Base-by-base conservation (phyloP, 1,140 invertebrate species). In the Chrysomallon squamiferum region DNA sequence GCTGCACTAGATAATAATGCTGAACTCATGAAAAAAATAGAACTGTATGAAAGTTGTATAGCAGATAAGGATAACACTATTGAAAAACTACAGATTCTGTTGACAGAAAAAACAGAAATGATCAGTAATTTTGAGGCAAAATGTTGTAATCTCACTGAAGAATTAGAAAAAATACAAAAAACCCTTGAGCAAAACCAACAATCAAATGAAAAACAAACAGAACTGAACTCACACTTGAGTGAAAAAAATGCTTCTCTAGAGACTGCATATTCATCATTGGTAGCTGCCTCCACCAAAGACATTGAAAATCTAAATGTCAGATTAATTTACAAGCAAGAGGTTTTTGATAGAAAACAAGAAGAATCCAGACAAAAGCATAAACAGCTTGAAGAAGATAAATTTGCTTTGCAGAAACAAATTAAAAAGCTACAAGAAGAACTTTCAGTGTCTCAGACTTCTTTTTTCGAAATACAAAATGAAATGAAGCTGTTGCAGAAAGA, bases 161-260 rank as follows among this genome's bases (percentile, higher is more conserved):
- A 71, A 15, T 52, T 50, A 43, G 15, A 20, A 30, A 47, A 54
- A 20, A 60, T 65, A 11, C 38, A 61, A 27, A 50, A 29, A 52
- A 60, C 57, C 22, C 43, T 49, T 35, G 41, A 66, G 18, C 41
- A 66, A 13, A 29, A 13, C 4, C 15, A 43, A 30, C 38, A 62
- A 15, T 49, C 52, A 7, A 18, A n/a, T 41, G 29, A 20, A 13
- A 66, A 73, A 54, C 54, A 49, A 29, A 30, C n/a, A 29, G 45
- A 69, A 33, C 41, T 69, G 49, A 68, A 75, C 18, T 56, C 57
- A 59, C 59, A 64, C 38, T 52, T 70, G 30, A 59, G 66, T 50
- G 56, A 58, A 11, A 68, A 68, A 49, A 30, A 64, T 29, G 56
- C 43, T 27, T n/a, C 32, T 32, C 25, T 71, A 27, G 52, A 57